A percentile compares a stretch with the other conserved stretches of the same genome.
These are phyloP conservation scores for Neosilurus mollespiculum DNA, from an alignment of 2,797 vertebrate species.

Conservation along the genomic window DNA sequence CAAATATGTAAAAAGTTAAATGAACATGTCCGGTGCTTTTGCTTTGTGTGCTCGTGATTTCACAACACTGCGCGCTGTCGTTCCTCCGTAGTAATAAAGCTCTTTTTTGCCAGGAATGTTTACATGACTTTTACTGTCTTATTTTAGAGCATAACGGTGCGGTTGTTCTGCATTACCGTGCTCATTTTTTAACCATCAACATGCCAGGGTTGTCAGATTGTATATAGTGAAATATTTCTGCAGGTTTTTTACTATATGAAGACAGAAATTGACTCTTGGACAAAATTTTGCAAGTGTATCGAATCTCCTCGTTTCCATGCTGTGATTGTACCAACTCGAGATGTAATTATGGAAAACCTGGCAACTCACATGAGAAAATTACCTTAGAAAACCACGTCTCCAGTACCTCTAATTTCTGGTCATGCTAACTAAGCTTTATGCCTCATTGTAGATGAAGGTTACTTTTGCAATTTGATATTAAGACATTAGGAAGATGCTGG, in stretches of 20 bases:
- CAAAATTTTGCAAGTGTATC: not conserved
- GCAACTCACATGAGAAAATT: slow-evolving; percentile 19
- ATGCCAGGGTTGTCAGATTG: slow-evolving; percentile 14
- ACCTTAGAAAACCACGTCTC: slow-evolving; percentile 16
- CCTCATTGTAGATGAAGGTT: not conserved
- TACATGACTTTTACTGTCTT: not conserved
- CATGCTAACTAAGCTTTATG: slow-evolving; percentile 19
- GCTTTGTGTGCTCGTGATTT: not conserved
- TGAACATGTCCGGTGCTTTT: not conserved
- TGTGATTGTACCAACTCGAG: not conserved
- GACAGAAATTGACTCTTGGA: slow-evolving; percentile 15
- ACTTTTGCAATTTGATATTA: slow-evolving; percentile 10
- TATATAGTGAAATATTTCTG: not conserved
- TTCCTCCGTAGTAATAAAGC: not conserved
- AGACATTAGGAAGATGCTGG: slow-evolving; percentile 1
- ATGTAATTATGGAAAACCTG: slow-evolving; percentile 20
- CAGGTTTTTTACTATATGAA: not conserved
- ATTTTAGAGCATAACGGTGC: slow-evolving; percentile 1
- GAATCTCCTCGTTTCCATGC: slow-evolving; percentile 13
- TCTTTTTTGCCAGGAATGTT: slow-evolving; percentile 10
- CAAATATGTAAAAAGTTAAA: slow-evolving; percentile 11
- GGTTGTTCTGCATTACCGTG: not conserved
- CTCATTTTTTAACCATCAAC: not conserved
- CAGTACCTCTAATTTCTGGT: slow-evolving; percentile 26
- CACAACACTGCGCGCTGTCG: not conserved